These are phyloP conservation scores for Campoplex capitator DNA, from an alignment of 2,888 invertebrate genomes.

Conservation along the genomic window DNA sequence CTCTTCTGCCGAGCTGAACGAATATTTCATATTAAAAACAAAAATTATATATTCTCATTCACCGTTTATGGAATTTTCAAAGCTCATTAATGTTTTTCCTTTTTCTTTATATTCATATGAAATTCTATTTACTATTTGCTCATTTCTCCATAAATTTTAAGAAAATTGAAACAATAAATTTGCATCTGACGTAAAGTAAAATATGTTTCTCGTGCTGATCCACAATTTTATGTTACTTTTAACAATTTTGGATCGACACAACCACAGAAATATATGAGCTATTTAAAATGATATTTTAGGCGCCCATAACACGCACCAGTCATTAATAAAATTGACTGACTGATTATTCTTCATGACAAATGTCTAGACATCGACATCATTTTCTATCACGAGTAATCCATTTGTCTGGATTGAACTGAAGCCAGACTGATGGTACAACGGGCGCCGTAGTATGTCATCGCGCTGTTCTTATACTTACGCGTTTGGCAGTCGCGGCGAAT, in stretches of 20 bases:
- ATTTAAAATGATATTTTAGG: background rate
- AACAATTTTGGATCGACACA: background rate
- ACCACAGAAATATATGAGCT: background rate
- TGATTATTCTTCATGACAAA: background rate
- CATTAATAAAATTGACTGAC: background rate
- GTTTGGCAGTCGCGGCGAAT: conserved; percentile 77
- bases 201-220: background rate
- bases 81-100: too few relatives aligned
- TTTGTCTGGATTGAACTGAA: background rate
- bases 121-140: too few relatives aligned
- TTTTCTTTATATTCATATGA: too few relatives aligned
- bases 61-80: background rate
- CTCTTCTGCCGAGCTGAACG: conserved; percentile 88
- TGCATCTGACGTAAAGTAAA: background rate
- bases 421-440: background rate
- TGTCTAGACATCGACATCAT: conserved; percentile 4
- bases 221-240: too few relatives aligned
- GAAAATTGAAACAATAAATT: background rate
- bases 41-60: background rate
- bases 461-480: conserved; percentile 75
- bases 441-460: conserved; percentile 10
- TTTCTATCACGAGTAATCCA: background rate
- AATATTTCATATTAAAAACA: conserved; percentile 12
- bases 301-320: conserved; percentile 1
- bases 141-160: too few relatives aligned